phyloP scores from a whole-genome alignment of 2,888 invertebrate species.

The Hybos culiciformis region DNA sequence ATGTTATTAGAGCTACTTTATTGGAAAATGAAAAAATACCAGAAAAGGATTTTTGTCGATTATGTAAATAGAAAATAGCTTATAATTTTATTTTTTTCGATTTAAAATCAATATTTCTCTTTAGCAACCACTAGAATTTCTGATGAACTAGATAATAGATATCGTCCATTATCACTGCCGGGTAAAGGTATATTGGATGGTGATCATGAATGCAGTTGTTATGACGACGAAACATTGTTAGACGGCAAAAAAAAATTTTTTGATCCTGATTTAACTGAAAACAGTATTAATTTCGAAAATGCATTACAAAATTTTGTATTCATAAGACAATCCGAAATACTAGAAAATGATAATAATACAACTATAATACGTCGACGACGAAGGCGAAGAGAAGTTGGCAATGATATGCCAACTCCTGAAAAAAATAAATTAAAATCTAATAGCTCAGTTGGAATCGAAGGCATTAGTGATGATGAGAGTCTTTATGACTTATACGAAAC shows the following conservation, averaged over 20 bases:
- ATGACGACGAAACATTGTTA: too few relatives aligned
- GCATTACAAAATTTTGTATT: conserved; percentile 65
- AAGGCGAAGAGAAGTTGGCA: conserved; percentile 30
- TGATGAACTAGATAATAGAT: too few relatives aligned
- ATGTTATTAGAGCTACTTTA: conserved; percentile 25
- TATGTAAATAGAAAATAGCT: neutral
- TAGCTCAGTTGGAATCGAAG: too few relatives aligned
- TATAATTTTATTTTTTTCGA: neutral
- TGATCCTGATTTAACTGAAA: too few relatives aligned
- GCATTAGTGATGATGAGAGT: neutral
- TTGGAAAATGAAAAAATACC: neutral
- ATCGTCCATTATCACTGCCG: too few relatives aligned
- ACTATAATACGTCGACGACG: conserved; percentile 15
- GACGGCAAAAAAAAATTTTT: too few relatives aligned
- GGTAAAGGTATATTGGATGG: too few relatives aligned
- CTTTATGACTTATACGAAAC: neutral
- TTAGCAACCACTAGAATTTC: too few relatives aligned
- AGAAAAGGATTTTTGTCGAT: neutral
- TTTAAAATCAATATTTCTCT: neutral
- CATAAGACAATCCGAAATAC: conserved; percentile 21
- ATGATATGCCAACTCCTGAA: too few relatives aligned
- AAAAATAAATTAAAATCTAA: too few relatives aligned
- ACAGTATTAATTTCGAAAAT: conserved; percentile 62
- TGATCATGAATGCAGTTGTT: too few relatives aligned
- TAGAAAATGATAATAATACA: conserved; percentile 1